A percentile compares a stretch with the other conserved stretches of the same genome.
phyloP scores from a whole-genome alignment of 2,113 vertebrate species.

The Chloropsis hardwickii region DNA sequence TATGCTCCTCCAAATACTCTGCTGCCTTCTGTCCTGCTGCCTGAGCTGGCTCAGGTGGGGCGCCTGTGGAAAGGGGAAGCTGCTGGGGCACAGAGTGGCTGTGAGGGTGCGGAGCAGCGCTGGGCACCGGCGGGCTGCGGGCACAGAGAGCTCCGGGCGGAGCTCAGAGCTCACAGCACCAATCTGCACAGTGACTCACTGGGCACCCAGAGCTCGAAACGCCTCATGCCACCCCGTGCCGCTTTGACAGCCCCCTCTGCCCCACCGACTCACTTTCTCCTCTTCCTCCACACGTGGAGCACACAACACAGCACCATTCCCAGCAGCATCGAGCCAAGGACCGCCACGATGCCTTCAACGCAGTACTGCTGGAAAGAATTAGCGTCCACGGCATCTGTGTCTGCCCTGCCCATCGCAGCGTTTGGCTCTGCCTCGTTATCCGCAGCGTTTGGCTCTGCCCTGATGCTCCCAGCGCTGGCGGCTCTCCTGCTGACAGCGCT shows the following conservation, averaged over 20 bases:
- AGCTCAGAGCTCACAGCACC: no score
- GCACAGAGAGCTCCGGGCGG: neutral
- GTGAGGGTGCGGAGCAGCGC: rapidly evolving
- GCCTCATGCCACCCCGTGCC: no score
- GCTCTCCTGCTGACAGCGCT: neutral
- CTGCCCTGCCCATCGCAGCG: neutral
- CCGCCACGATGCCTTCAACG: neutral
- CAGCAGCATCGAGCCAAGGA: neutral
- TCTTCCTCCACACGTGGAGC: neutral
- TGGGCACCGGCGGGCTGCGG: neutral
- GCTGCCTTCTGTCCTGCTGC: neutral
- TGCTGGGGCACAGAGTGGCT: rapidly evolving
- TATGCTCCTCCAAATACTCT: neutral
- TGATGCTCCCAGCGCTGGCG: rapidly evolving
- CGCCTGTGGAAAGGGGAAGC: neutral
- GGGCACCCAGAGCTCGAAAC: no score
- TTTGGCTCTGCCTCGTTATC: neutral
- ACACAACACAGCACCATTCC: neutral
- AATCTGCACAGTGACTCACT: no score
- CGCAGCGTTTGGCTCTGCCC: neutral
- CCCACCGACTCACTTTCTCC: neutral
- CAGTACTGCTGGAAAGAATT: neutral
- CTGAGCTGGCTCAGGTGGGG: neutral
- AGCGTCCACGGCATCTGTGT: neutral
- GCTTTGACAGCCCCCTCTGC: neutral